Base-by-base conservation (phyloP, 2,888 invertebrate genomes). In the Eupithecia centaureata region DNA sequence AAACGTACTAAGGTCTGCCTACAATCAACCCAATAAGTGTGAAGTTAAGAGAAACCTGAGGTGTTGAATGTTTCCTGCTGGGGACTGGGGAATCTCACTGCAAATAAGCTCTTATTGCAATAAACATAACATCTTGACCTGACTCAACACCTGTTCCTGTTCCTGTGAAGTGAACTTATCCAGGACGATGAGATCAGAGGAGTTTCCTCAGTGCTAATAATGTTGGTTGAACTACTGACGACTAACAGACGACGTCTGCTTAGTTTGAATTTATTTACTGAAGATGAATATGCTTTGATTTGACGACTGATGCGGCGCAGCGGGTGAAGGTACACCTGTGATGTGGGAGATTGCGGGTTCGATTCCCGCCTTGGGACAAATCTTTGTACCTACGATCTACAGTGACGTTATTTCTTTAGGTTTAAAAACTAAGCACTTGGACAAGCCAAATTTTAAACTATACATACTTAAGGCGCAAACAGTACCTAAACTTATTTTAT, bases 171-270 rank as follows among this genome's bases (percentile, higher is more conserved):
- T 52, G 27, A 27, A 27, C 52, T 27, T 25, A 52, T 15, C 25
- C 27, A 52, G 27, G 15, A 7, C 27, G 52, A 52, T 27, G 52
- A 52, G 52, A 52, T 52, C 27, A 27, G 52, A 52, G 52, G 27
- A 8, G 15, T 15, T 52, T 27, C 27, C 27, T 15, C 27, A 52
- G 13, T 52, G 25, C 51, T 15, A 8, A 8, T 3, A 18, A 25
- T 51, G 12, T 12, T 12, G 25, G 5, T 25, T 52, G 51, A 27
- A 13, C 51, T 1, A 2, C 15, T 13, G 15, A 52, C 27, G 52
- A 15, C 52, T 15, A 27, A 27, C 52, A 52, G 25, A 52, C 15
- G 25, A 52, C 15, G 5, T 27, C 27, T 27, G 52, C 52, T 27
- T 12, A 47, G 22, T 47, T 12, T 10, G 47, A 47, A 22, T 47